A percentile compares a stretch with the other conserved stretches of the same genome.
These are phyloP conservation scores for Apotomis turbidana DNA, from an alignment of 2,888 invertebrate species.

Conservation along the genomic window DNA sequence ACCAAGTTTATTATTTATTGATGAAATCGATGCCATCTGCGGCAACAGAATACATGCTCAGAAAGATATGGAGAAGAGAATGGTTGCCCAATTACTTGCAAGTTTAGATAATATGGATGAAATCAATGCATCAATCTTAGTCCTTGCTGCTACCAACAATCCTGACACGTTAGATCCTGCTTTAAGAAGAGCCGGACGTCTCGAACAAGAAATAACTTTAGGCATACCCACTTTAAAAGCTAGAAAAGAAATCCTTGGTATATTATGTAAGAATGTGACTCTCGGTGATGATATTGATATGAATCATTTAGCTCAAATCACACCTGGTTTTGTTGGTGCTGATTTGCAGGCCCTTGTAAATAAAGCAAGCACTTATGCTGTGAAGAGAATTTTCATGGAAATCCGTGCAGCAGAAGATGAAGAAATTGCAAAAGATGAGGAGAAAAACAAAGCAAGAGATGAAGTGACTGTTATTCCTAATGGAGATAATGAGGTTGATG, in stretches of 20 bases:
- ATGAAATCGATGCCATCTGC: conserved; percentile 98
- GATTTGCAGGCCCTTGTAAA: conserved; percentile 94
- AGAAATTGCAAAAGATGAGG: conserved; percentile 45
- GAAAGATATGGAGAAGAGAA: conserved; percentile 97
- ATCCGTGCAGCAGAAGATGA: conserved; percentile 56
- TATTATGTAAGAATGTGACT: conserved; percentile 88
- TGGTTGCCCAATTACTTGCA: conserved; percentile 95
- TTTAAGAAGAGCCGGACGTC: conserved; percentile 94
- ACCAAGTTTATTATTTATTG: conserved; percentile 95
- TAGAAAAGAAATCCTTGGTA: conserved; percentile 89
- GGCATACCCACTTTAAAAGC: conserved; percentile 96
- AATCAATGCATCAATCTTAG: conserved; percentile 86
- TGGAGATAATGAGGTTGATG: conserved; percentile 69
- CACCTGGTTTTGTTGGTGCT: conserved; percentile 98
- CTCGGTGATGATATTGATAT: conserved; percentile 89
- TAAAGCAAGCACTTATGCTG: conserved; percentile 94
- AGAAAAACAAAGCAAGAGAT: conserved; percentile 49
- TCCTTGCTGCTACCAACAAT: conserved; percentile 98
- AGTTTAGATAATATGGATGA: conserved; percentile 91
- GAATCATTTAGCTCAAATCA: conserved; percentile 89
- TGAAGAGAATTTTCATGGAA: conserved; percentile 84
- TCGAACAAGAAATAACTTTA: conserved; percentile 96
- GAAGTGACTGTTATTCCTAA: conserved; percentile 65
- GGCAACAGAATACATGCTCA: conserved; percentile 95
- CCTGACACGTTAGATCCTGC: conserved; percentile 97